phyloP scores from a whole-genome alignment of 2,113 vertebrate species.

The Tautogolabrus adspersus region DNA sequence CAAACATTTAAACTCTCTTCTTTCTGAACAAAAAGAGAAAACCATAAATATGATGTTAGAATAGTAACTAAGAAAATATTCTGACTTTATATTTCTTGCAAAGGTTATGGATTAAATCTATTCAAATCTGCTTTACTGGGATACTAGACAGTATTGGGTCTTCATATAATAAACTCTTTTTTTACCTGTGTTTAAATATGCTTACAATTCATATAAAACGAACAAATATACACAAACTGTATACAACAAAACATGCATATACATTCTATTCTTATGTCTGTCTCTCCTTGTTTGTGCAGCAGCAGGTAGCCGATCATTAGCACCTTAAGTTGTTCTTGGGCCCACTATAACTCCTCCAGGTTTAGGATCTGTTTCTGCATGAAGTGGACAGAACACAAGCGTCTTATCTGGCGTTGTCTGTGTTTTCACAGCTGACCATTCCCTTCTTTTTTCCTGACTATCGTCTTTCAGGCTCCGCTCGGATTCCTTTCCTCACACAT shows the following conservation, averaged over 20 bases:
- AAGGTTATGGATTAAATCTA: too few relatives aligned
- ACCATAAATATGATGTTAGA: too few relatives aligned
- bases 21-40: too few relatives aligned
- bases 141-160: too few relatives aligned
- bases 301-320: constrained; percentile 70
- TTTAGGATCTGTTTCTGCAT: constrained; percentile 62
- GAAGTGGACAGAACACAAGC: constrained; percentile 80
- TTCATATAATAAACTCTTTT: neutral
- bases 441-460: constrained; percentile 80
- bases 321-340: constrained; percentile 61
- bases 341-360: constrained; percentile 59
- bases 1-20: too few relatives aligned
- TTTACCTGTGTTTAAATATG: neutral
- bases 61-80: too few relatives aligned
- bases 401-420: constrained; percentile 79
- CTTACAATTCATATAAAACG: neutral
- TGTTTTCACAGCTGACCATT: constrained; percentile 88
- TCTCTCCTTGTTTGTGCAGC: constrained; percentile 4
- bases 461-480: constrained; percentile 85
- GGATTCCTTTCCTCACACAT: constrained; percentile 89
- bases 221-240: neutral
- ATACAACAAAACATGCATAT: neutral
- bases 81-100: too few relatives aligned
- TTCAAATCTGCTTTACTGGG: too few relatives aligned
- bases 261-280: neutral